Conservation (phyloP, 2,797 vertebrate genomes). For the Bothrops alternatus region DNA sequence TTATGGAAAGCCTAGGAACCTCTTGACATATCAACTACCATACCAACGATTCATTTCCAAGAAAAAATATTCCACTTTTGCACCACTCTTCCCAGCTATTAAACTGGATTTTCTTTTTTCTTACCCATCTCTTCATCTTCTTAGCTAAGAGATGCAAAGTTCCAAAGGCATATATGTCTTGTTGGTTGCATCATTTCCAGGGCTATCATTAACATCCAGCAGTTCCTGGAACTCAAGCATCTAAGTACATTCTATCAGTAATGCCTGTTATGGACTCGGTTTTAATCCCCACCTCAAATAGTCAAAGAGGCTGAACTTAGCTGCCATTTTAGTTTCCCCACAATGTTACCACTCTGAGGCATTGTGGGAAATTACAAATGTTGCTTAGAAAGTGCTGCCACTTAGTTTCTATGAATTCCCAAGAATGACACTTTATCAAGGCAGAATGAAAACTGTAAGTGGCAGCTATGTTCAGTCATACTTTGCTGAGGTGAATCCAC, state of each 20-base stretch:
- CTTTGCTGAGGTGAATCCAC: neutral
- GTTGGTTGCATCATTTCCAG: neutral
- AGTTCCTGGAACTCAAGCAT: neutral
- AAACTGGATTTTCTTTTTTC: neutral
- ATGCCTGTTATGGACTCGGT: neutral
- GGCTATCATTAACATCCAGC: no score
- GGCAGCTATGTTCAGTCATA: neutral
- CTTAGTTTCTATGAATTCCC: neutral
- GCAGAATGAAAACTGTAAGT: neutral
- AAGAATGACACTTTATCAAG: neutral
- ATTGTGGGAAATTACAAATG: neutral
- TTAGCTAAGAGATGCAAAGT: neutral
- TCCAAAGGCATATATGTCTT: neutral
- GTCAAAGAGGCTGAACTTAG: neutral
- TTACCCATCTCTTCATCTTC: neutral
- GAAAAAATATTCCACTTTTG: neutral
- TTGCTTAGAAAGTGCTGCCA: neutral
- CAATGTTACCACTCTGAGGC: neutral
- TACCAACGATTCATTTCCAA: neutral
- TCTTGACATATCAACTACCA: neutral
- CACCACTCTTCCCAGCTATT: neutral
- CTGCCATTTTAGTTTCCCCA: neutral
- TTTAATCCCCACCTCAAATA: neutral
- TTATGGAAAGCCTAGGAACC: slow-evolving; percentile 25
- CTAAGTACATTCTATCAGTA: neutral